Evolutionary conservation across 2,797 vertebrate genomes (phyloP).

Genomic region (Nothura maculosa): DNA sequence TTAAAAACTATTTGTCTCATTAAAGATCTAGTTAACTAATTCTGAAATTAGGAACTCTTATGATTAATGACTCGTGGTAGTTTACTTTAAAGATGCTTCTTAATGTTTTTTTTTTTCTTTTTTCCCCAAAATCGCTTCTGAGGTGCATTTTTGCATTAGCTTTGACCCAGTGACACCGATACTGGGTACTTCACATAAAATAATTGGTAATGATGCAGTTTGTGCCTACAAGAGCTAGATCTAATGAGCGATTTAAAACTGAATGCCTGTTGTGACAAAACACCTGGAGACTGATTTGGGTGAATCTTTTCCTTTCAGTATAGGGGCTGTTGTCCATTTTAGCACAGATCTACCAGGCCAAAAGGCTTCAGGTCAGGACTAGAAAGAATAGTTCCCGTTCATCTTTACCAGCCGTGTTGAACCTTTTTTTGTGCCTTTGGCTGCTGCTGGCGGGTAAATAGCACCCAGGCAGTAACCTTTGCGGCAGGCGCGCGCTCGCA

Average conservation of each 20-base stretch:
- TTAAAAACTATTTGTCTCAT: slow-evolving; percentile 52
- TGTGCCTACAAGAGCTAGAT: neutral
- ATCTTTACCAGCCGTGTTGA: neutral
- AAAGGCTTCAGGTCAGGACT: neutral
- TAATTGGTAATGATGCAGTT: slow-evolving; percentile 11
- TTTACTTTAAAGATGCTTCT: slow-evolving; percentile 1
- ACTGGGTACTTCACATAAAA: slow-evolving; percentile 2
- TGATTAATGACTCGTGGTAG: slow-evolving; percentile 48
- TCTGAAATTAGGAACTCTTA: slow-evolving; percentile 54
- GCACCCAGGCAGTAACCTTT: neutral
- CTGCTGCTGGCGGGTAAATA: neutral
- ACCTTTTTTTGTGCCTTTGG: neutral
- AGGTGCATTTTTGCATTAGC: slow-evolving; percentile 27
- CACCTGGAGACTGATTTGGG: neutral
- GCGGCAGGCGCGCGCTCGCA: neutral
- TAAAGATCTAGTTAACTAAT: slow-evolving; percentile 48
- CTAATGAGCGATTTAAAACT: neutral
- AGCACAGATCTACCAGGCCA: neutral
- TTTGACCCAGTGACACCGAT: slow-evolving; percentile 14
- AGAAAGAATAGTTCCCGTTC: neutral
- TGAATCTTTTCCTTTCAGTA: neutral
- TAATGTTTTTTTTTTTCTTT: neutral
- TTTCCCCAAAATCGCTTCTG: neutral
- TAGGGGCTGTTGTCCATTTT: neutral
- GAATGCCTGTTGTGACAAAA: neutral